These are phyloP conservation scores for Tachina lurida DNA, from an alignment of 2,888 invertebrate species.

Conservation along the genomic window DNA sequence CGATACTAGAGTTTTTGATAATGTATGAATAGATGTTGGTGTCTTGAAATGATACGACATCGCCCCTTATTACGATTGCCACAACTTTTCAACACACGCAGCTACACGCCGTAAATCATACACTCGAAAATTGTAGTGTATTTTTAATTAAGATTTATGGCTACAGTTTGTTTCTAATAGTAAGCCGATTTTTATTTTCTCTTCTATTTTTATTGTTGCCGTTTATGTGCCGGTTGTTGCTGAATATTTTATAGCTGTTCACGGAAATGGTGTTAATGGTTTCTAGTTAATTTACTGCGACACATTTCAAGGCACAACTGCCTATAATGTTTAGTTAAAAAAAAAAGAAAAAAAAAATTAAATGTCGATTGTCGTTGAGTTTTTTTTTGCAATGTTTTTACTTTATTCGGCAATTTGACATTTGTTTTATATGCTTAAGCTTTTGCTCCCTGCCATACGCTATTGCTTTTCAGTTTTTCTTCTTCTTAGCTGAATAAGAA, in stretches of 20 bases:
- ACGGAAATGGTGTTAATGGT: slow-evolving; percentile 3
- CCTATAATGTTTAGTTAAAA: slow-evolving; percentile 38
- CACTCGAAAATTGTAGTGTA: slow-evolving; percentile 29
- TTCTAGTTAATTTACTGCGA: slow-evolving; percentile 39
- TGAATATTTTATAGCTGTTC: slow-evolving; percentile 1
- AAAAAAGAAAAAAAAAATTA: neutral
- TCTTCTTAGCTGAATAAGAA: neutral
- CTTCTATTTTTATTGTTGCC: neutral
- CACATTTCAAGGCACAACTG: slow-evolving; percentile 25
- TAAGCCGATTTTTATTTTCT: neutral
- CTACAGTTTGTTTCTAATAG: neutral
- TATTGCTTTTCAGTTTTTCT: neutral
- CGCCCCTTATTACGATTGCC: slow-evolving; percentile 37
- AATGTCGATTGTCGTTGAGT: neutral
- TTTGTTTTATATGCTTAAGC: neutral
- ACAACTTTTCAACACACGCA: neutral
- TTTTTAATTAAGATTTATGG: slow-evolving; percentile 42
- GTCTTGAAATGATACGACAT: slow-evolving; percentile 61
- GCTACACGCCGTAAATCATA: slow-evolving; percentile 7
- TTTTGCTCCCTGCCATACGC: neutral
- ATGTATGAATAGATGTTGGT: slow-evolving; percentile 45
- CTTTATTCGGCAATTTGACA: neutral
- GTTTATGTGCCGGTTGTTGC: neutral
- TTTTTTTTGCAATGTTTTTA: neutral
- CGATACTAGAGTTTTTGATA: slow-evolving; percentile 53